These are phyloP conservation scores for Crypturellus tataupa DNA, from an alignment of 2,797 vertebrate genomes.

Conservation along the genomic window DNA sequence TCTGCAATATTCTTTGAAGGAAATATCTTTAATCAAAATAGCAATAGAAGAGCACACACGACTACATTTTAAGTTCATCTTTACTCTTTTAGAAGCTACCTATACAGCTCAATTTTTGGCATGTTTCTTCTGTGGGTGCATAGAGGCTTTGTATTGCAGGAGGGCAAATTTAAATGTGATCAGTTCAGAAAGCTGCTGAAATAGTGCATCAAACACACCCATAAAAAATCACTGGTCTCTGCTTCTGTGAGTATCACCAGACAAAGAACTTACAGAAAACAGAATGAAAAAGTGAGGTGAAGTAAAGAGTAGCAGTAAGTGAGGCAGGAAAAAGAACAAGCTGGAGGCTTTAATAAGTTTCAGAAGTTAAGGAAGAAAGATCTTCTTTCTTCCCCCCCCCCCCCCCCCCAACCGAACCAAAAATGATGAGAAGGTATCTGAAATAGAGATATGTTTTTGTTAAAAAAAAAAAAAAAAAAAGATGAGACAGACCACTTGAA, in stretches of 20 bases:
- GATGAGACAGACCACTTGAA: neutral
- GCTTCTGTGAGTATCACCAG: neutral
- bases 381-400: fast-evolving
- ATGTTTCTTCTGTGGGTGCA: neutral
- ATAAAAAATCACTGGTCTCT: neutral
- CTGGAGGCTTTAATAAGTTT: neutral
- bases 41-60: neutral
- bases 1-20: neutral
- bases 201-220: neutral
- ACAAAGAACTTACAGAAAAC: neutral
- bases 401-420: fast-evolving
- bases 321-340: neutral
- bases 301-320: neutral
- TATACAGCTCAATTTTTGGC: neutral
- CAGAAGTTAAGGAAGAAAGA: neutral
- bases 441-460: neutral
- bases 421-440: neutral
- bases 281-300: neutral
- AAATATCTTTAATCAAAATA: slow-evolving; percentile 16
- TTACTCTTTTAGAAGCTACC: neutral
- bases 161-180: neutral
- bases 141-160: neutral
- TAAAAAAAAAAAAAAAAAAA: neutral
- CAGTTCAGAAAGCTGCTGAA: neutral
- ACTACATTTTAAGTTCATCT: neutral